Conservation (phyloP, 2,113 vertebrate species). For the Rhineura floridana region DNA sequence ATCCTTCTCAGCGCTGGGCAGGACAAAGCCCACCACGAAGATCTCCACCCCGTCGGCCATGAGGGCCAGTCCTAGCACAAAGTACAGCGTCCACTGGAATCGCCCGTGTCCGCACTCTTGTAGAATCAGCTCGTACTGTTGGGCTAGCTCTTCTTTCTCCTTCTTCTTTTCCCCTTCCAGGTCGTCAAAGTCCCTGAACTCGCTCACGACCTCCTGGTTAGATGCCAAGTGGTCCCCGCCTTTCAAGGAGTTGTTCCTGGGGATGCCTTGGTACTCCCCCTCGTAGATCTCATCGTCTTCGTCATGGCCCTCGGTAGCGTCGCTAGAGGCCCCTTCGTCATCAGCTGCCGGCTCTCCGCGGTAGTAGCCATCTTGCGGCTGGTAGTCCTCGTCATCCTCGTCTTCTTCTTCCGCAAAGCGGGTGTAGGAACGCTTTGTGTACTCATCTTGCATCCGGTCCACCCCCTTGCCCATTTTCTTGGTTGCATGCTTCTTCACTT, state of each 20-base stretch:
- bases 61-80: slow-evolving; percentile 93
- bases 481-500: slow-evolving; percentile 91
- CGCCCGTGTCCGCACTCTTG: slow-evolving; percentile 95
- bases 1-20: slow-evolving; percentile 96
- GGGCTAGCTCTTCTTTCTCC: slow-evolving; percentile 90
- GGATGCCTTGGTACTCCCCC: slow-evolving; percentile 97
- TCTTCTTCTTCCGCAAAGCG: slow-evolving; percentile 90
- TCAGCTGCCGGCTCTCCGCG: slow-evolving; percentile 79
- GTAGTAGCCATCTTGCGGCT: slow-evolving; percentile 80
- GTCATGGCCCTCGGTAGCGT: slow-evolving; percentile 95
- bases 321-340: slow-evolving; percentile 90
- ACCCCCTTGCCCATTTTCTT: slow-evolving; percentile 90
- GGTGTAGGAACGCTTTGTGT: slow-evolving; percentile 91
- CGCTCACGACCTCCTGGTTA: slow-evolving; percentile 39
- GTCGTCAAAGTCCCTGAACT: slow-evolving; percentile 79
- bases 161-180: slow-evolving; percentile 83
- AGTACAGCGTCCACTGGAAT: slow-evolving; percentile 98
- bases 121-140: slow-evolving; percentile 95
- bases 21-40: slow-evolving; percentile 96
- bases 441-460: slow-evolving; percentile 91
- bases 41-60: slow-evolving; percentile 97
- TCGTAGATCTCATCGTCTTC: slow-evolving; percentile 98
- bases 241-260: slow-evolving; percentile 86
- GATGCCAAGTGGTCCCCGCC: slow-evolving; percentile 55
- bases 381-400: slow-evolving; percentile 89